Evolutionary conservation across 2,888 invertebrate species (phyloP), one percentile per base, ranked within the genome.

Genomic region (Epirrita christyi): DNA sequence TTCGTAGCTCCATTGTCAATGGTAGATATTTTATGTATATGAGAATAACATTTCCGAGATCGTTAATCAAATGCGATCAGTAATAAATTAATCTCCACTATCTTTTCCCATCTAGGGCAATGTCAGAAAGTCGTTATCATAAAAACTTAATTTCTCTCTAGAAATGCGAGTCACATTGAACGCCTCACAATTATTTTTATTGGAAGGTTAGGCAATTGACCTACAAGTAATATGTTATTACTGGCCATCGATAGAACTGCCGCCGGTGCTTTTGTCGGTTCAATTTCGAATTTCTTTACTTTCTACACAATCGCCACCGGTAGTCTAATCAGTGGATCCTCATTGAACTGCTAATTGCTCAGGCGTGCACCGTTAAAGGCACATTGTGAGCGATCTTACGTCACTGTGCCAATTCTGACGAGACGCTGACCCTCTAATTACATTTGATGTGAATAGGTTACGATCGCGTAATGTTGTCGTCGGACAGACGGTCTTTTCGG

Each of bases 371-470:
- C 68, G 70, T 60, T 60, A 61, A 59, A 59, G 59, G 52, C 49
- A 29, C 56, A 65, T 62, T 61, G 63, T 61, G 67, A 65, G 66
- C 49, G 49, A 64, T 59, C 67, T 88, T 87, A 80, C 85, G 80
- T 88, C 86, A 89, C 66, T 75, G 79, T 73, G 78, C 80, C 74
- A 82, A 82, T 82, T 83, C 76, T 77, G 78, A 76, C 74, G 70
- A 77, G 78, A 77, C 78, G 78, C 74, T 86, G 87, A 87, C 87
- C 87, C 76, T 81, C 85, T 85, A 85, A 85, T 85, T 83, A 82
- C 78, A 70, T 78, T 75, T 76, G 73, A 81, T 79, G 78, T 80
- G 80, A 81, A 85, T 84, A 83, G 82, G 84, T 85, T 82, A 78
- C 78, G 73, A 76, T 78, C 80, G 75, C 78, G 76, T 81, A 80